These are phyloP conservation scores for Sesamia nonagrioides DNA, from an alignment of 1,140 invertebrate species.

Conservation along the genomic window DNA sequence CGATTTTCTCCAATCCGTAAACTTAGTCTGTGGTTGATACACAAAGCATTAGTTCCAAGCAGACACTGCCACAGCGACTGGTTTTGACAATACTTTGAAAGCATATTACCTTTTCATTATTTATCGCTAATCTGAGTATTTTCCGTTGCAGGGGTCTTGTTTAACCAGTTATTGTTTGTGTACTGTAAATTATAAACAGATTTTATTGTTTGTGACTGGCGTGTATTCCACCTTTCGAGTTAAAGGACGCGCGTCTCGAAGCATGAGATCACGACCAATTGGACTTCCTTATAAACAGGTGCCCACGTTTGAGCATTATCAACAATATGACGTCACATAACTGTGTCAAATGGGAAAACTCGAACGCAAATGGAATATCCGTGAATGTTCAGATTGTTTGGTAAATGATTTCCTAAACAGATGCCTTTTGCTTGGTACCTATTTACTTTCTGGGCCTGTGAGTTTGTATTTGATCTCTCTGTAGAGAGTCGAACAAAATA, in stretches of 20 bases:
- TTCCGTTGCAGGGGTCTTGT: background rate
- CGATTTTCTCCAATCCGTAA: constrained; percentile 1
- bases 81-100: constrained; percentile 24
- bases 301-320: background rate
- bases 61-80: background rate
- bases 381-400: background rate
- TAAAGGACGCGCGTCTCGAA: background rate
- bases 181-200: background rate
- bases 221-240: background rate
- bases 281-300: constrained; percentile 1
- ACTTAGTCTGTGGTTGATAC: constrained; percentile 7
- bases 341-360: background rate
- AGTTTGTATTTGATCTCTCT: background rate
- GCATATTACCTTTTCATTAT: background rate
- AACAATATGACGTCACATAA: background rate
- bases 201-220: background rate
- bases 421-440: too few species aligned
- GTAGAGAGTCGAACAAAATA: background rate
- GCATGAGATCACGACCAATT: constrained; percentile 14
- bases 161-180: background rate
- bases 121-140: background rate
- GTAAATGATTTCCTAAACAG: background rate
- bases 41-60: constrained; percentile 9
- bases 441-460: too few species aligned
- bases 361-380: background rate